Evolutionary conservation across 2,888 invertebrate species (phyloP).

Genomic region (Listrodromus nycthemerus): DNA sequence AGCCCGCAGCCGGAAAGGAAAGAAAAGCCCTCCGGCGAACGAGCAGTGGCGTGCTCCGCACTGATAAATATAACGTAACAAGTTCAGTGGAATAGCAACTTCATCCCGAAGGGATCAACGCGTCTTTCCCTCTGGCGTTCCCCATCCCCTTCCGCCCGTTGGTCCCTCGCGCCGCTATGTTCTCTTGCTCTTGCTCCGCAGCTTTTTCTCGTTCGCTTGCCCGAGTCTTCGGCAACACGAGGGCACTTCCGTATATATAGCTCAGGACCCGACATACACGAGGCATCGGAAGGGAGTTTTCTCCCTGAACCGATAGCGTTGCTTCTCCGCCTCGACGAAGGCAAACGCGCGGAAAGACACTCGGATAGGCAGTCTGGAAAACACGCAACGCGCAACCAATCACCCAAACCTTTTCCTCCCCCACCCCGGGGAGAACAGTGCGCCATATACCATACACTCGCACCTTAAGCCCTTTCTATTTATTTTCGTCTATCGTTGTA

Average conservation of each 20-base stretch:
- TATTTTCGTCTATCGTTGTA: slow-evolving; percentile 68
- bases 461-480: slow-evolving; percentile 69
- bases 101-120: slow-evolving; percentile 84
- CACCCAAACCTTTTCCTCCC: slow-evolving; percentile 52
- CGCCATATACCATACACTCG: slow-evolving; percentile 32
- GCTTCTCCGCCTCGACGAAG: slow-evolving; percentile 52
- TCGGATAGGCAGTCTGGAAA: slow-evolving; percentile 59
- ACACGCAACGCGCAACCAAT: slow-evolving; percentile 66
- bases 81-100: slow-evolving; percentile 84
- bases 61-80: slow-evolving; percentile 85
- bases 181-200: slow-evolving; percentile 9
- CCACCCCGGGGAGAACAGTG: neutral
- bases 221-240: slow-evolving; percentile 17
- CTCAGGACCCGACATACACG: neutral
- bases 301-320: slow-evolving; percentile 38
- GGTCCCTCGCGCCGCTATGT: neutral
- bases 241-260: slow-evolving; percentile 20
- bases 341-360: slow-evolving; percentile 65
- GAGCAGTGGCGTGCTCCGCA: slow-evolving; percentile 75
- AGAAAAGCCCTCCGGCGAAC: slow-evolving; percentile 73
- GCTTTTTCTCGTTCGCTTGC: slow-evolving; percentile 9
- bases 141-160: slow-evolving; percentile 42
- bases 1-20: slow-evolving; percentile 73
- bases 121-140: slow-evolving; percentile 75
- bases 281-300: slow-evolving; percentile 12